Percentiles rank a stretch among this genome's conserved stretches.
Conservation (phyloP, 2,113 vertebrate genomes). For the Chroicocephalus ridibundus region DNA sequence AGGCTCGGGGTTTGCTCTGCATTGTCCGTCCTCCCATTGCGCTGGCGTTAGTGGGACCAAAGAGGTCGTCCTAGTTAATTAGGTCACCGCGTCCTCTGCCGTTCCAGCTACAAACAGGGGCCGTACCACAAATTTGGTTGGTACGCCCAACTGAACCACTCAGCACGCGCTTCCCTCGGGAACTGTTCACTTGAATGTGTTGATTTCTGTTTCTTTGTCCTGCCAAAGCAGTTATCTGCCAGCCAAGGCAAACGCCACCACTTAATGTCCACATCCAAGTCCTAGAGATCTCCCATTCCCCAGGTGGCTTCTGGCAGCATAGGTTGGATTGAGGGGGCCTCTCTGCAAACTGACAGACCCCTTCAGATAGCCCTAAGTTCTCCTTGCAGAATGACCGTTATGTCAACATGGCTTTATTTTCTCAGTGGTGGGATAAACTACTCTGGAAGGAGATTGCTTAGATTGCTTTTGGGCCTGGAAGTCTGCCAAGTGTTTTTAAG, state of each 20-base stretch:
- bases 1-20: background rate
- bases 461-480: background rate
- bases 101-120: background rate
- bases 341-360: background rate
- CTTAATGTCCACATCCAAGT: background rate
- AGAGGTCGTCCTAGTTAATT: conserved; percentile 29
- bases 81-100: background rate
- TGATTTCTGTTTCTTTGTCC: background rate
- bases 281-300: background rate
- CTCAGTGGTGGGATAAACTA: background rate
- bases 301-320: fast-evolving
- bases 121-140: background rate
- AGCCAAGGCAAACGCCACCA: background rate
- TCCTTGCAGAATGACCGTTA: background rate
- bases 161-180: fast-evolving
- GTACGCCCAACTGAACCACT: background rate
- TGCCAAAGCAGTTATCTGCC: background rate
- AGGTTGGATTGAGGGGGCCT: too few relatives aligned
- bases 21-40: background rate
- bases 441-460: background rate
- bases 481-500: background rate
- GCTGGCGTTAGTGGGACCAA: background rate
- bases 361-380: background rate
- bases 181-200: background rate
- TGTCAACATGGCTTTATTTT: background rate